These are phyloP conservation scores for Ypsolopha scabrella DNA, from an alignment of 2,888 invertebrate species.

Conservation along the genomic window DNA sequence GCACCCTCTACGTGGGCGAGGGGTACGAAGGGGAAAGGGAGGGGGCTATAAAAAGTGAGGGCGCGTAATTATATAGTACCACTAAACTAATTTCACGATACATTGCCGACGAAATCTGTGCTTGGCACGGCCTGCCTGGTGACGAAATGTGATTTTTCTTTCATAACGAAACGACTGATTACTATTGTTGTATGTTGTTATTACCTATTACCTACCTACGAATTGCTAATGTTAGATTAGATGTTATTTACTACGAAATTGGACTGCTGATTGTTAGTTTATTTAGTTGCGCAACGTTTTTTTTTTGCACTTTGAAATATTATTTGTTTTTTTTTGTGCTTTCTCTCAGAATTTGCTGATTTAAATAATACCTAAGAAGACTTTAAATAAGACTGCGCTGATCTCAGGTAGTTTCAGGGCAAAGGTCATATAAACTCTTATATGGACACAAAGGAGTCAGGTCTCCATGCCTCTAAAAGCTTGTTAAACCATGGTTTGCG, in stretches of 20 bases:
- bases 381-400: too few relatives aligned
- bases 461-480: too few relatives aligned
- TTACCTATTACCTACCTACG: slow-evolving; percentile 48
- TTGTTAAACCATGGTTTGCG: too few relatives aligned
- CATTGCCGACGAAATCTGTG: slow-evolving; percentile 69
- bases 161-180: slow-evolving; percentile 54
- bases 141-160: slow-evolving; percentile 58
- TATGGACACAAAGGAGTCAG: too few relatives aligned
- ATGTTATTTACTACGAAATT: slow-evolving; percentile 34
- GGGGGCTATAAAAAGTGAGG: slow-evolving; percentile 59
- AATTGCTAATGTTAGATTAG: slow-evolving; percentile 50
- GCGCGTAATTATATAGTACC: slow-evolving; percentile 69
- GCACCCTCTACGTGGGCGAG: neutral
- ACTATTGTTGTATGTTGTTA: slow-evolving; percentile 44
- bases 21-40: neutral
- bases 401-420: too few relatives aligned
- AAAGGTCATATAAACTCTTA: too few relatives aligned
- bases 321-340: too few relatives aligned
- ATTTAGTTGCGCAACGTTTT: slow-evolving; percentile 8
- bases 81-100: slow-evolving; percentile 71
- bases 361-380: too few relatives aligned
- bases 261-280: slow-evolving; percentile 36
- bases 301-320: too few relatives aligned
- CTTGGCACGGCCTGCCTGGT: slow-evolving; percentile 59
- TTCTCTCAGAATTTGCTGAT: too few relatives aligned